phyloP scores from a whole-genome alignment of 2,113 vertebrate genomes.

The Sander lucioperca region DNA sequence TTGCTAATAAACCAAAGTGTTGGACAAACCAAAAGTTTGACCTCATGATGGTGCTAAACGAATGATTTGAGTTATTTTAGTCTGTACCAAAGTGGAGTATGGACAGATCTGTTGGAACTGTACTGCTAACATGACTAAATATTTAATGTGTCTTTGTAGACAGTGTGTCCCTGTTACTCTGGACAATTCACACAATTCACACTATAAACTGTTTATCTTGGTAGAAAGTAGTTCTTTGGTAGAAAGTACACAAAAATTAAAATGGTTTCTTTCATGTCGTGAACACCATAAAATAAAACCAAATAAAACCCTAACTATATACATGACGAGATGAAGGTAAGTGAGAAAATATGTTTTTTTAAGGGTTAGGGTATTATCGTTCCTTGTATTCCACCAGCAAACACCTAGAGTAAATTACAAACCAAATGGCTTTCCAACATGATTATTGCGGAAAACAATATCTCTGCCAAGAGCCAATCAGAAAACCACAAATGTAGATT shows the following conservation, averaged over 20 bases:
- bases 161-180: neutral
- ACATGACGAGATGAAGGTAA: neutral
- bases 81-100: neutral
- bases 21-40: neutral
- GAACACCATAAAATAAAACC: neutral
- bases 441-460: conserved; percentile 33
- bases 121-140: neutral
- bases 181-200: neutral
- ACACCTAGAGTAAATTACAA: conserved; percentile 32
- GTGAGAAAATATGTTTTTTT: neutral
- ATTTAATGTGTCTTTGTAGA: neutral
- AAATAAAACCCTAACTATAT: conserved; percentile 11
- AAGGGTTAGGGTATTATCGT: neutral
- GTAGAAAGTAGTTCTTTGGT: neutral
- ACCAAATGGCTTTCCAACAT: conserved; percentile 41
- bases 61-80: neutral
- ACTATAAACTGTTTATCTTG: neutral
- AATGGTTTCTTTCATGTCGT: conserved; percentile 9
- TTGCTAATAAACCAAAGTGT: too few species aligned
- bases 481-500: conserved; percentile 52
- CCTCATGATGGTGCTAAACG: neutral
- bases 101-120: rapidly evolving
- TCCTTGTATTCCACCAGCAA: conserved; percentile 7
- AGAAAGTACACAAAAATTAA: neutral
- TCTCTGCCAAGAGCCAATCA: conserved; percentile 14